Percentiles rank a stretch among this genome's conserved stretches.
These are phyloP conservation scores for Pelochelys cantorii DNA, from an alignment of 2,797 vertebrate species.

Conservation along the genomic window DNA sequence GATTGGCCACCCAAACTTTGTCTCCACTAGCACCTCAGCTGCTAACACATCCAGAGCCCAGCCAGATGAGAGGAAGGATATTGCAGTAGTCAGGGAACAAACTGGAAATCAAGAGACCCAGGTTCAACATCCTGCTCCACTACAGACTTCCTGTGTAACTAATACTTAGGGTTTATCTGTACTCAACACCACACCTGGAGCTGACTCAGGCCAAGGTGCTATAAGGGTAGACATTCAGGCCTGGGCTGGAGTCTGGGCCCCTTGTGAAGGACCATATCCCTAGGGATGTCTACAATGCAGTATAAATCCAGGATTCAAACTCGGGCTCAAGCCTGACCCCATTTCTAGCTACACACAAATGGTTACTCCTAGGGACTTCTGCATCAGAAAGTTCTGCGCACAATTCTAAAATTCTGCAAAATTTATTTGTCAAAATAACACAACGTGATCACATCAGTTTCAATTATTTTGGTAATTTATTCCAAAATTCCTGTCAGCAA, in stretches of 20 bases:
- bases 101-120: conserved; percentile 39
- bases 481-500: no score
- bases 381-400: no score
- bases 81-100: conserved; percentile 56
- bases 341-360: not conserved
- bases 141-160: conserved; percentile 2
- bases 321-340: not conserved
- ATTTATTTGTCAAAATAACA: no score
- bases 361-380: no score
- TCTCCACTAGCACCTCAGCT: conserved; percentile 7
- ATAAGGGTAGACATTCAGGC: not conserved
- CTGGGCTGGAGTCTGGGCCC: not conserved
- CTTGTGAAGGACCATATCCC: not conserved
- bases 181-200: not conserved
- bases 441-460: no score
- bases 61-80: conserved; percentile 46
- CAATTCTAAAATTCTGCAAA: no score
- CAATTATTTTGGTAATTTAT: no score
- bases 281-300: not conserved
- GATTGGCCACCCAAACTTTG: not conserved
- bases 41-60: conserved; percentile 2
- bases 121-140: conserved; percentile 29
- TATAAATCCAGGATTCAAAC: not conserved
- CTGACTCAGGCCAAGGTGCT: not conserved
- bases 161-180: not conserved